These are phyloP conservation scores for Melipona bicolor DNA, from an alignment of 2,888 invertebrate species.

Conservation along the genomic window DNA sequence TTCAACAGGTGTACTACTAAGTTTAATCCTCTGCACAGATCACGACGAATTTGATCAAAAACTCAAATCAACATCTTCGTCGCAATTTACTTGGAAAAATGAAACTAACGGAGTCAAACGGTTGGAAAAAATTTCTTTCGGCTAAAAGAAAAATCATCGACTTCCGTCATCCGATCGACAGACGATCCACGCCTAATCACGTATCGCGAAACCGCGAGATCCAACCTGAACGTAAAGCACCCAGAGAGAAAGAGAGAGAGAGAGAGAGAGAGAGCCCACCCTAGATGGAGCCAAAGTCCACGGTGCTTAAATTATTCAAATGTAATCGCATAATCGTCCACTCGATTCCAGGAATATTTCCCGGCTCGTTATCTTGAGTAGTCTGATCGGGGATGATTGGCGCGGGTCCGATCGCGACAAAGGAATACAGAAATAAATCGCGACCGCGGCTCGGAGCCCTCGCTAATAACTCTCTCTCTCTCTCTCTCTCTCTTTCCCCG, in stretches of 20 bases:
- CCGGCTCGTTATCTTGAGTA: conserved; percentile 68
- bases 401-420: conserved; percentile 53
- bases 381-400: conserved; percentile 51
- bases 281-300: background rate
- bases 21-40: background rate
- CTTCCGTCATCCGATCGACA: too few relatives aligned
- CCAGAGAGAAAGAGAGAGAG: background rate
- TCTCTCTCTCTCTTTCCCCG: conserved; percentile 23
- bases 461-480: conserved; percentile 63
- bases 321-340: conserved; percentile 51
- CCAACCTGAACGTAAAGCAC: background rate
- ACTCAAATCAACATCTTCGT: background rate
- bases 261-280: background rate
- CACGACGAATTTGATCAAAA: too few relatives aligned
- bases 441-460: conserved; percentile 65
- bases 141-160: too few relatives aligned
- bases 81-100: background rate
- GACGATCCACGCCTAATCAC: background rate
- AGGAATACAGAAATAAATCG: conserved; percentile 67
- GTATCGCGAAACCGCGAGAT: background rate
- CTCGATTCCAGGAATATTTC: conserved; percentile 38
- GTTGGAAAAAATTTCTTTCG: background rate
- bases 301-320: conserved; percentile 59
- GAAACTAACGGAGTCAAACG: background rate
- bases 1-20: background rate